A percentile compares a stretch with the other conserved stretches of the same genome.
Conservation (phyloP, 2,113 vertebrate species). For the Hydrolagus affinis region DNA sequence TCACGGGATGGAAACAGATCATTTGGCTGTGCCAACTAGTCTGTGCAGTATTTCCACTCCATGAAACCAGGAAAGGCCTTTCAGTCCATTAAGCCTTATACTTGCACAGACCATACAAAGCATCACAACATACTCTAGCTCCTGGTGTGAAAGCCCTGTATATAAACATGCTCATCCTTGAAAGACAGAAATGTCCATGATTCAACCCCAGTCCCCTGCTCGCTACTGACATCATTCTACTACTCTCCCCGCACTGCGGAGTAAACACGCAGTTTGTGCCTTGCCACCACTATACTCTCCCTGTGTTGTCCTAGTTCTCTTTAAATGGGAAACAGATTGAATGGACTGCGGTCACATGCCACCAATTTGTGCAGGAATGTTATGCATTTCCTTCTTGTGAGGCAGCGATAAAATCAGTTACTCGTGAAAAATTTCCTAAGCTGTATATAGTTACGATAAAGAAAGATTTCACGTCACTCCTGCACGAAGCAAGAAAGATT, state of each 20-base stretch:
- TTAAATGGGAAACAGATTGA: slow-evolving; percentile 2
- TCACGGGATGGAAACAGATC: too few relatives aligned
- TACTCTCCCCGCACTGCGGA: too few relatives aligned
- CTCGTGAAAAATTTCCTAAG: not conserved
- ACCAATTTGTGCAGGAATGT: not conserved
- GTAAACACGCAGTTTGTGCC: not conserved
- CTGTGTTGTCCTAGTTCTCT: not conserved
- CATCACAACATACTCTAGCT: too few relatives aligned
- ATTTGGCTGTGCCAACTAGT: too few relatives aligned
- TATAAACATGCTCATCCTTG: too few relatives aligned
- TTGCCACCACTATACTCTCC: not conserved
- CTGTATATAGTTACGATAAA: not conserved
- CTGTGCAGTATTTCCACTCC: too few relatives aligned
- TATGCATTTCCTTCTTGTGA: not conserved
- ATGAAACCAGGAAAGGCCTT: too few relatives aligned
- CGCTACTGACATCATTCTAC: not conserved
- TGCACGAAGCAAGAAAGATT: not conserved
- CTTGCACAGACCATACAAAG: too few relatives aligned
- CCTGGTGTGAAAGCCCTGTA: too few relatives aligned
- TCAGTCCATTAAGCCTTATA: too few relatives aligned
- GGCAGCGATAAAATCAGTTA: not conserved
- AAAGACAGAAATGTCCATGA: too few relatives aligned
- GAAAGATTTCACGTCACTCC: not conserved
- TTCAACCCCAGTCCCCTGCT: too few relatives aligned
- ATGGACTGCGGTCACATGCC: not conserved